Conservation (phyloP, 1,140 invertebrate genomes). For the Hyphantria cunea region DNA sequence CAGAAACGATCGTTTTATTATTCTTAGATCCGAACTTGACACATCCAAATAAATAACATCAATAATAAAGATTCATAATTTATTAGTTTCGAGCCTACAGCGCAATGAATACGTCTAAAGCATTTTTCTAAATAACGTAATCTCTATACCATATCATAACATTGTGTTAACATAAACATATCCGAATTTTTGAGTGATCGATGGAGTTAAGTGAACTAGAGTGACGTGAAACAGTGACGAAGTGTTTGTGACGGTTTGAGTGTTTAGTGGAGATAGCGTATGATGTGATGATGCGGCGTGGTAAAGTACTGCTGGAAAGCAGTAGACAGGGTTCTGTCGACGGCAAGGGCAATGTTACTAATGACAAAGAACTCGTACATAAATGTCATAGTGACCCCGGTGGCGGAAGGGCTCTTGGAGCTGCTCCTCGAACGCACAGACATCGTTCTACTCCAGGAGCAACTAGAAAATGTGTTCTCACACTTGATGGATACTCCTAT, state of each 20-base stretch:
- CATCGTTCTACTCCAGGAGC: slow-evolving; percentile 78
- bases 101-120: slow-evolving; percentile 52
- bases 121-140: slow-evolving; percentile 48
- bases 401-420: slow-evolving; percentile 66
- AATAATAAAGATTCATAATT: slow-evolving; percentile 41
- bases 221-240: slow-evolving; percentile 32
- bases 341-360: slow-evolving; percentile 74
- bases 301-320: slow-evolving; percentile 70
- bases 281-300: slow-evolving; percentile 74
- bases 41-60: slow-evolving; percentile 9
- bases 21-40: background rate
- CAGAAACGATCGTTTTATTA: background rate
- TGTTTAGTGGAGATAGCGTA: slow-evolving; percentile 57
- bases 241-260: slow-evolving; percentile 26
- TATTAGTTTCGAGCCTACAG: slow-evolving; percentile 40
- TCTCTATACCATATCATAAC: slow-evolving; percentile 60
- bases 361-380: slow-evolving; percentile 84
- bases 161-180: slow-evolving; percentile 54
- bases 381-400: slow-evolving; percentile 85
- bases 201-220: slow-evolving; percentile 28
- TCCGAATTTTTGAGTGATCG: slow-evolving; percentile 41
- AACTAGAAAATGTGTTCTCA: slow-evolving; percentile 88
- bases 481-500: slow-evolving; percentile 90
- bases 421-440: slow-evolving; percentile 57
- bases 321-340: slow-evolving; percentile 78